phyloP scores from a whole-genome alignment of 2,113 vertebrate genomes.

The Pomatorhinus ruficollis region DNA sequence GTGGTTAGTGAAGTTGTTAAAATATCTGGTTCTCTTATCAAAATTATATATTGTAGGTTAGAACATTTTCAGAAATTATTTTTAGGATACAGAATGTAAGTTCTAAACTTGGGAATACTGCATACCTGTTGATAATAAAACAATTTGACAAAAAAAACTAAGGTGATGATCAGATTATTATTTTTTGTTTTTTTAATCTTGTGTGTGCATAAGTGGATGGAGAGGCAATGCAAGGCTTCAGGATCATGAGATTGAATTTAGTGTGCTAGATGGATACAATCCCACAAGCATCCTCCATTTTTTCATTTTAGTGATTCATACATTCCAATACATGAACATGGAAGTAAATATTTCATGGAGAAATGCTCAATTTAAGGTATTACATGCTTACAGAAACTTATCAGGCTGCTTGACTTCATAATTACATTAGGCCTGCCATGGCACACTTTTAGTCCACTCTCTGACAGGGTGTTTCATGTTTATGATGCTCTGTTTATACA shows the following conservation, averaged over 20 bases:
- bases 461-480: not conserved
- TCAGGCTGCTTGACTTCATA: not conserved
- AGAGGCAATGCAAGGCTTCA: not conserved
- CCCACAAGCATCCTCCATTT: accelerated
- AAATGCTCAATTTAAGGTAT: not conserved
- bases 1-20: not conserved
- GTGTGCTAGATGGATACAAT: not conserved
- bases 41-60: not conserved
- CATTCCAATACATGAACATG: not conserved
- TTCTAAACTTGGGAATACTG: not conserved
- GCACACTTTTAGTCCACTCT: not conserved
- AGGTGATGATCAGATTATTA: not conserved
- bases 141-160: not conserved
- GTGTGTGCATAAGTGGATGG: not conserved
- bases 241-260: not conserved
- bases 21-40: not conserved
- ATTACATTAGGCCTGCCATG: not conserved
- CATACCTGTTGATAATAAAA: not conserved
- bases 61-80: not conserved
- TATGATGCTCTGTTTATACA: not conserved
- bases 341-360: not conserved
- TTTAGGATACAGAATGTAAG: not conserved
- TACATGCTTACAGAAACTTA: not conserved
- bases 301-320: not conserved
- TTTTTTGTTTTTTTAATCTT: too few species aligned